Base-by-base conservation (phyloP, 2,888 invertebrate genomes). In the Hybos culiciformis region DNA sequence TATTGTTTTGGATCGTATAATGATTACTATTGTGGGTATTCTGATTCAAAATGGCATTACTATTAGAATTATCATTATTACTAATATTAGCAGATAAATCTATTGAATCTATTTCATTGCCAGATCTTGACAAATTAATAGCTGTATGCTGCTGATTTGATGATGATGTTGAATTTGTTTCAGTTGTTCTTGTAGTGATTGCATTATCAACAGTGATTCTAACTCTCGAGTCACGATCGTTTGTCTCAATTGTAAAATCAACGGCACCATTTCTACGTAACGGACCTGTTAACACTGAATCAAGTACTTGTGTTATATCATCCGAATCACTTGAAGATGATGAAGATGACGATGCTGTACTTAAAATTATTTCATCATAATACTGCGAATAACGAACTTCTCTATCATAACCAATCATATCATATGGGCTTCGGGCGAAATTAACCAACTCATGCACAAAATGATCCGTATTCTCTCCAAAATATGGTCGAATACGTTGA, bases 381-480 rank as follows among this genome's bases (percentile, higher is more conserved):
- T 43, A 42, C 17, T 57, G 53, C 9, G 53, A 52, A 14, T 83
- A 84, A 48, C 75, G 74, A 18, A 80, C 77, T 52, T 76, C 71
- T 18, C 80, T 71, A 59, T 85, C 85, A 56, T 84, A 85, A n/a
- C 83, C 85, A 42, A 78, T 71, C 75, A 93, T 77, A 58, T 88
- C 88, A 60, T 79, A 86, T 0, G 87, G 86, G 11, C 90, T 88
- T 21, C 82, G 74, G 24, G 93, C 88, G 67, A 83, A 94, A 60
- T 78, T 79, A 54, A 80, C 77, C 47, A 94, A 74, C 59, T 94
- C 93, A 60, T 93, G 91, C 24, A 87, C 73, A 60, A 94, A 94
- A 63, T 93, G 93, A 45, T 78, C 75, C 0, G 90, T 85, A 51
- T 79, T 72, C 1, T 70, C 67, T 17, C 79, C 77, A 48, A 91